A percentile compares a stretch with the other conserved stretches of the same genome.
Evolutionary conservation across 2,113 vertebrate genomes (phyloP).

Genomic region (Coracopsis vasa): DNA sequence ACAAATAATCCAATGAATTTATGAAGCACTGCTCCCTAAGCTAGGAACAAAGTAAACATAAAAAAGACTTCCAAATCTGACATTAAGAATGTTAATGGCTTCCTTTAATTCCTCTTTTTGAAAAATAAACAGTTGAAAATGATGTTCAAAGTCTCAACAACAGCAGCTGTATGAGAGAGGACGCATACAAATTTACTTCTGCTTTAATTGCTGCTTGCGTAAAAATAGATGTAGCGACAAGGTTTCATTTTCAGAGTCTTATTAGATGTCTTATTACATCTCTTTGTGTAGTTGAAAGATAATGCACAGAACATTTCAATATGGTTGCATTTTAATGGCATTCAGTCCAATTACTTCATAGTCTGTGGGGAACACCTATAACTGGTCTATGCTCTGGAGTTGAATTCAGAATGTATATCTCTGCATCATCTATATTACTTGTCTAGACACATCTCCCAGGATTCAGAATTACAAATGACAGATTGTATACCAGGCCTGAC

Average conservation of each 20-base stretch:
- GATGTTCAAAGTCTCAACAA: neutral
- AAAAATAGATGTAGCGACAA: neutral
- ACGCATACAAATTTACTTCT: neutral
- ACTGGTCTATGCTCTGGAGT: neutral
- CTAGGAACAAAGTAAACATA: neutral
- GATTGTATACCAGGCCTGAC: neutral
- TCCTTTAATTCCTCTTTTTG: neutral
- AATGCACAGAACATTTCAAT: neutral
- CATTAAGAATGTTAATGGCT: neutral
- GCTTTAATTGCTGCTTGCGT: neutral
- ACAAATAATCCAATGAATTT: neutral
- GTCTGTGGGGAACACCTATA: neutral
- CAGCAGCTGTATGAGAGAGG: neutral
- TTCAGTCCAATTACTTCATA: neutral
- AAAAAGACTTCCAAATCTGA: neutral
- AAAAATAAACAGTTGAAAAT: neutral
- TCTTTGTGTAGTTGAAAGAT: neutral
- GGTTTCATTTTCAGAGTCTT: neutral
- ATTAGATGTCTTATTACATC: neutral
- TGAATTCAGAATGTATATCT: slow-evolving; percentile 15
- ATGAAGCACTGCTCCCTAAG: neutral
- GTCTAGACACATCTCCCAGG: slow-evolving; percentile 29
- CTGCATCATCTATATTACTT: slow-evolving; percentile 12
- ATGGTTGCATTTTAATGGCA: neutral
- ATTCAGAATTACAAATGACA: slow-evolving; percentile 46